phyloP scores from a whole-genome alignment of 2,113 vertebrate genomes.

The Barnardius zonarius region DNA sequence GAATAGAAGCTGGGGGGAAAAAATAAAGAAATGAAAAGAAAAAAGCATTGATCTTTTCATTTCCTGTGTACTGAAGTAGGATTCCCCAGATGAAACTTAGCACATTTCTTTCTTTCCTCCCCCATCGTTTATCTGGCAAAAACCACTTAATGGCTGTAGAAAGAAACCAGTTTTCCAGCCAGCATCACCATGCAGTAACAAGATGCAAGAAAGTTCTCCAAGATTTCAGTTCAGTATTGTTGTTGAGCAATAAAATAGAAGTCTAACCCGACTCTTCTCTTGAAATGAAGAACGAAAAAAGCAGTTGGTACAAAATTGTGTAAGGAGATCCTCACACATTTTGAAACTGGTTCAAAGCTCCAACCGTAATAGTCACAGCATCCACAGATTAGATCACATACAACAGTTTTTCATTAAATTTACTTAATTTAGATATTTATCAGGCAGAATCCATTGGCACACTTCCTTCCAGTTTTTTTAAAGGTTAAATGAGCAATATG shows the following conservation, averaged over 20 bases:
- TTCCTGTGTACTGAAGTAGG: background rate
- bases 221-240: background rate
- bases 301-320: background rate
- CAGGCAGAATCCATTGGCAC: slow-evolving; percentile 50
- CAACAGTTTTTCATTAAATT: slow-evolving; percentile 63
- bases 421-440: slow-evolving; percentile 68
- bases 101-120: background rate
- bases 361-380: slow-evolving; percentile 15
- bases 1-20: slow-evolving; percentile 17
- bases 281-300: slow-evolving; percentile 1
- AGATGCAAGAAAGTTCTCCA: slow-evolving; percentile 23
- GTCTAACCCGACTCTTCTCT: background rate
- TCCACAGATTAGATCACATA: slow-evolving; percentile 50
- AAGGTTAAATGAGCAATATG: slow-evolving; percentile 68
- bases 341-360: slow-evolving; percentile 56
- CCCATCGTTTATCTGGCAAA: slow-evolving; percentile 32
- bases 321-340: slow-evolving; percentile 1
- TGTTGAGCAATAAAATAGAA: background rate
- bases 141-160: slow-evolving; percentile 5
- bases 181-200: slow-evolving; percentile 38
- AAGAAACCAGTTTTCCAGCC: slow-evolving; percentile 15
- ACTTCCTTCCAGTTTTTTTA: slow-evolving; percentile 55
- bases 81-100: slow-evolving; percentile 26
- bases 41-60: slow-evolving; percentile 39
- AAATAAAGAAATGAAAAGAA: background rate